Evolutionary conservation across 2,113 vertebrate genomes (phyloP).

Genomic region (Carassius gibelio): DNA sequence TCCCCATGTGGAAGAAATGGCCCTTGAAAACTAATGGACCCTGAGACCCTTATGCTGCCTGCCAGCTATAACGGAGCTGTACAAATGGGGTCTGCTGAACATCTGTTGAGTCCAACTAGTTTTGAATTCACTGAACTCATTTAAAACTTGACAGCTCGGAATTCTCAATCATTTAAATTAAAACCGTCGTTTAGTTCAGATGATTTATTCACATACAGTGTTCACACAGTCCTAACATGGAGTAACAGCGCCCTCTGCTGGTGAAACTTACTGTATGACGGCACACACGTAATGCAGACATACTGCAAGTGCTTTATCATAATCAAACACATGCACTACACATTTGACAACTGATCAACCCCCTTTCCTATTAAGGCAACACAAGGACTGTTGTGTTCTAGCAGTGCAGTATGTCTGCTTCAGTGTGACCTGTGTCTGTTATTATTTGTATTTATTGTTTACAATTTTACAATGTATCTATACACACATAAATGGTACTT

Average conservation of each 20-base stretch:
- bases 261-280: neutral
- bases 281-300: too few relatives aligned
- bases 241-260: conserved; percentile 30
- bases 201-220: neutral
- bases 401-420: too few relatives aligned
- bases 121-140: conserved; percentile 1
- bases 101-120: conserved; percentile 30
- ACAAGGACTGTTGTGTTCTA: neutral
- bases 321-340: neutral
- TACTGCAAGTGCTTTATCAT: neutral
- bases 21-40: conserved; percentile 28
- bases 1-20: conserved; percentile 16
- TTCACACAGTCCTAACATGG: neutral
- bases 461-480: neutral
- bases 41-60: conserved; percentile 15
- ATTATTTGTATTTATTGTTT: too few relatives aligned
- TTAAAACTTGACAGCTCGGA: neutral
- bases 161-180: neutral
- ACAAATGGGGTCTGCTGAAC: neutral
- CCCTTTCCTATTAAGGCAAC: neutral
- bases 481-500: neutral
- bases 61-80: conserved; percentile 19
- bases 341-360: neutral
- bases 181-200: neutral
- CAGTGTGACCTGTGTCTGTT: too few relatives aligned